Evolutionary conservation across 1,140 invertebrate genomes (phyloP).

Genomic region (Cotesia typhae): DNA sequence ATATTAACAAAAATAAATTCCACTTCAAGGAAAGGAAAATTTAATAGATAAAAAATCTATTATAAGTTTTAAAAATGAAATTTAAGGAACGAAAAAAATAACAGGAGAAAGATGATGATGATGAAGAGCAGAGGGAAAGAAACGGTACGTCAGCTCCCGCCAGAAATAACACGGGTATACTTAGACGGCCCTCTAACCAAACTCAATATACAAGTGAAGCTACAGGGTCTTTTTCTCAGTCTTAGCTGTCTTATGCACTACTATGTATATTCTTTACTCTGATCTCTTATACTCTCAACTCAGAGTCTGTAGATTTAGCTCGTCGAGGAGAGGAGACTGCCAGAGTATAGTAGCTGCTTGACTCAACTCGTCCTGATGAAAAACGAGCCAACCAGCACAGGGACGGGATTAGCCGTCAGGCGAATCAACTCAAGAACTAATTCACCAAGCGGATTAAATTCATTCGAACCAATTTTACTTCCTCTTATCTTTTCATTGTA

Average conservation of each 20-base stretch:
- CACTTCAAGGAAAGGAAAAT: too few relatives aligned
- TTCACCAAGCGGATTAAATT: constrained; percentile 35
- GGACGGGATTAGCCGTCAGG: constrained; percentile 33
- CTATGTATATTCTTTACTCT: not conserved
- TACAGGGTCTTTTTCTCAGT: not conserved
- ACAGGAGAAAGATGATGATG: constrained; percentile 27
- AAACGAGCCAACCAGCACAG: constrained; percentile 42
- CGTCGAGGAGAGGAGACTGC: not conserved
- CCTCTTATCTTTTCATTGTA: not conserved
- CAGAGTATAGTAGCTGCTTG: not conserved
- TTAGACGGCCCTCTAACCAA: constrained; percentile 62
- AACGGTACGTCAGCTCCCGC: constrained; percentile 63
- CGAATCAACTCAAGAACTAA: constrained; percentile 35
- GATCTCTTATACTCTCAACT: not conserved
- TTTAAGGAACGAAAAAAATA: constrained; percentile 31
- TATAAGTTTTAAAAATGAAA: too few relatives aligned
- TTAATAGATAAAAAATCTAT: too few relatives aligned
- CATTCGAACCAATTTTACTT: constrained; percentile 34
- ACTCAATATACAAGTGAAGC: constrained; percentile 37
- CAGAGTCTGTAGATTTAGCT: constrained; percentile 1
- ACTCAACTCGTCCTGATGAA: constrained; percentile 50
- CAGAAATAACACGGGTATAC: constrained; percentile 66
- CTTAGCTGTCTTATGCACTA: not conserved
- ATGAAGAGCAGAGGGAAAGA: constrained; percentile 39
- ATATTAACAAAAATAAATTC: not conserved